Evolutionary conservation across 2,113 vertebrate genomes (phyloP), one percentile per base, ranked within the genome.

Genomic region (Dasyurus viverrinus): DNA sequence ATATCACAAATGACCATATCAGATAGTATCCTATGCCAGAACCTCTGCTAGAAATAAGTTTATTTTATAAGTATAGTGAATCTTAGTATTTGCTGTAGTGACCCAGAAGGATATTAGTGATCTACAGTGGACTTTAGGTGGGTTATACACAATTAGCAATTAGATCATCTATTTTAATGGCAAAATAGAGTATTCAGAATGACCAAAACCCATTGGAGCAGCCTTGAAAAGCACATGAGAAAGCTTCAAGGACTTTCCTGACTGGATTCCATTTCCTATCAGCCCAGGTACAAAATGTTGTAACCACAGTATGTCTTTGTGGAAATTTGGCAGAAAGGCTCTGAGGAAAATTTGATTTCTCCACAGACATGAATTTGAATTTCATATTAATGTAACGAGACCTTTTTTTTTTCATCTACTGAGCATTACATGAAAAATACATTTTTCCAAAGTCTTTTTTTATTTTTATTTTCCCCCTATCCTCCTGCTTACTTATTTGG

Each of bases 221-320:
- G 48, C 84, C 27, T 16, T 19, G 50, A 76, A 42, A 96, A 92
- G 89, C 0, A 0, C 0, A 30, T 8, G 23, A 91, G 26, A 52
- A 46, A 48, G 12, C 27, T 54, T 19, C 3, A 19, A 2, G 42
- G 1, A 4, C 50, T 27, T n/a, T 11, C 68, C 0, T 54, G 52
- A 89, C 92, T 30, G 55, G 54, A 30, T 25, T 54, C 57, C 89
- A 0, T 0, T 19, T 2, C 24, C 60, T 68, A 2, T 26, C 9
- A 1, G 36, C 68, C n/a, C 92, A 94, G 96, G 95, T 92, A 46
- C 53, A 60, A 94, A 30, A 54, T 50, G 27, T 27, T 2, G 23
- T n/a, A 6, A 89, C 24, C 3, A 24, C 0, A 0, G 16, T 0
- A 26, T 25, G 48, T 0, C 89, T 84, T 53, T 10, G 27, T 2